phyloP scores from a whole-genome alignment of 2,797 vertebrate species.

The Pelochelys cantorii region DNA sequence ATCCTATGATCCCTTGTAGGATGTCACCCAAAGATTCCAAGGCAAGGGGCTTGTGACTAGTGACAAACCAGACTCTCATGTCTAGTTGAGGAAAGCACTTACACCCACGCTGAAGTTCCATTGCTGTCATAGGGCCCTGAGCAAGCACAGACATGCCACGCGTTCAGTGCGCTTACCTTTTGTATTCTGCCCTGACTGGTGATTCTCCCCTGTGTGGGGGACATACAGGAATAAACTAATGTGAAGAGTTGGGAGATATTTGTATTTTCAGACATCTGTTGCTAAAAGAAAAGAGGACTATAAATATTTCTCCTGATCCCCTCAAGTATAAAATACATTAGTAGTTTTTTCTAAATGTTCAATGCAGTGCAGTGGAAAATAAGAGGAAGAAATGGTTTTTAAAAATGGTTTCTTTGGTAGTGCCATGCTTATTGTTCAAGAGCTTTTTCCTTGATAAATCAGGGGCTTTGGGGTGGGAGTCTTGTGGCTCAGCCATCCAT shows the following conservation, averaged over 20 bases:
- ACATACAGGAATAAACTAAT: background rate
- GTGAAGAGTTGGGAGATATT: background rate
- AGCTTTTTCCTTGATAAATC: rapidly evolving
- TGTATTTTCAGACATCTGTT: background rate
- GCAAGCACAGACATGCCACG: background rate
- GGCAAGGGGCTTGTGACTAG: background rate
- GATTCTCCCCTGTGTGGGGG: background rate
- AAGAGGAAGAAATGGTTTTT: background rate
- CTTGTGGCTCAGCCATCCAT: background rate
- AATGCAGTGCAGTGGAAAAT: background rate
- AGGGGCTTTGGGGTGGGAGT: rapidly evolving
- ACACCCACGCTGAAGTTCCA: background rate
- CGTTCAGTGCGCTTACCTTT: background rate
- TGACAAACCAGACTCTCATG: background rate
- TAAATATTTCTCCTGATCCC: background rate
- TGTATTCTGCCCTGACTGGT: background rate
- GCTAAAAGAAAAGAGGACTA: background rate
- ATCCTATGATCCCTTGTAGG: background rate
- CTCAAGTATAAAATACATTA: background rate
- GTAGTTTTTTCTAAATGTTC: background rate
- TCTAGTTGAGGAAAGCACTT: background rate
- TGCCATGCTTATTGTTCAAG: background rate
- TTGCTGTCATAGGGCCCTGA: background rate
- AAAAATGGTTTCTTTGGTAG: background rate
- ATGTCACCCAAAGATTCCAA: background rate